Evolutionary conservation across 1,140 invertebrate species (phyloP), one percentile per base, ranked within the genome.

Genomic region (Scaptomyza graminum): DNA sequence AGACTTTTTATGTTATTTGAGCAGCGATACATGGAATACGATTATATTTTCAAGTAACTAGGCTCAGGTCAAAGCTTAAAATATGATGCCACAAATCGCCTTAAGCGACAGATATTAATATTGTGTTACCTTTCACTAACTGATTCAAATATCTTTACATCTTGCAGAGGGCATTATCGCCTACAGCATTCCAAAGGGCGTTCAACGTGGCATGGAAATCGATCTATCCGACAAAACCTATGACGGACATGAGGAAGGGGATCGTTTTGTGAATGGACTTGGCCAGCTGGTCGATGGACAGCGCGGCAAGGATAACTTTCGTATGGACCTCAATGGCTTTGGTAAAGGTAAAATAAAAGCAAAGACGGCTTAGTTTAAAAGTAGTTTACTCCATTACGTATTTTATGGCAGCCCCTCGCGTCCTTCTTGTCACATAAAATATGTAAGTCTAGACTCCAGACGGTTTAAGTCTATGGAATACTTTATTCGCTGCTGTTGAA

Each of bases 251-350:
- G 95, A 96, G 93, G 94, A 95, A 69, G 94, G 94, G 2, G 94
- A 94, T 44, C 93, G 93, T 75, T 94, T 97, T 59, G 93, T 93
- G 12, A 95, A 95, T 15, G 98, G 98, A 2, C 92, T 99, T 6
- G 98, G 98, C 18, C 96, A 98, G 91, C 93, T 99, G 47, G 95
- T 96, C n/a, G 98, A 99, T 91, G 97, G 97, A 8, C 94, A 94
- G 73, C 93, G 93, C 71, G 97, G 97, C 46, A 93, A 94, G 49
- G 95, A 96, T 77, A 96, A 97, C 93, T 97, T 97, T 92, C 94
- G 95, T 75, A 92, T 94, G n/a, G 95, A 96, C 91, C 85, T 93
- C 60, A 93, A 93, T 75, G 95, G 94, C 60, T 93, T 94, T 71
- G 95, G 95, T 41, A 95, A 95, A 94, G 95, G 95, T 96, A 65